Percentiles rank a stretch among this genome's conserved stretches.
phyloP scores from a whole-genome alignment of 2,113 vertebrate species.

The Ceyx cyanopectus region DNA sequence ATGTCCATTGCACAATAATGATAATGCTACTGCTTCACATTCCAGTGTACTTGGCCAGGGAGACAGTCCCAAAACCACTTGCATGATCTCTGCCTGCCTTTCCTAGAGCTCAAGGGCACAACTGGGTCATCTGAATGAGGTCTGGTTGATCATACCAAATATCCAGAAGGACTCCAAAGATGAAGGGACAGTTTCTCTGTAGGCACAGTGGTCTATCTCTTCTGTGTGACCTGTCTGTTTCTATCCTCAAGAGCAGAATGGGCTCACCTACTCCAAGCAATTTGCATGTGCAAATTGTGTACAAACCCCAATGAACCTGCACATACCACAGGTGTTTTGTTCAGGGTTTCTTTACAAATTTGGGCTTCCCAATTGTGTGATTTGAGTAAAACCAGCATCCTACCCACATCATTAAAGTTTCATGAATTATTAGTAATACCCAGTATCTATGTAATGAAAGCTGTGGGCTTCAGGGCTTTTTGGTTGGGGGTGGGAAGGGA shows the following conservation, averaged over 20 bases:
- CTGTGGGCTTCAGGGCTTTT: background rate
- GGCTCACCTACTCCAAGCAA: background rate
- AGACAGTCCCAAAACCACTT: background rate
- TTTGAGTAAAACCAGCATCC: background rate
- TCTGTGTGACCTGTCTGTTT: background rate
- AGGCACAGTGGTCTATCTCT: background rate
- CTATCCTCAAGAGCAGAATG: background rate
- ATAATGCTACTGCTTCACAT: background rate
- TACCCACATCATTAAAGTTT: background rate
- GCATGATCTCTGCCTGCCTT: background rate
- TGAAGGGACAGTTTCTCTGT: rapidly evolving
- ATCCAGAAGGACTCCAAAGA: background rate
- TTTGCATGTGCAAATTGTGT: background rate
- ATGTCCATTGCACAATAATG: background rate
- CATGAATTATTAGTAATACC: background rate
- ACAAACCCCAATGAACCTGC: background rate
- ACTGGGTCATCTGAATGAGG: background rate
- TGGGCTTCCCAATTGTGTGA: background rate
- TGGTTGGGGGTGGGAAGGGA: rapidly evolving
- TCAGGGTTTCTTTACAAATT: background rate
- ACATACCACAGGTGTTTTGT: background rate
- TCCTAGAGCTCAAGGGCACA: background rate
- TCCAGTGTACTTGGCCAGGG: background rate
- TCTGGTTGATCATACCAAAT: background rate
- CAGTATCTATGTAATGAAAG: background rate